Base-by-base conservation (phyloP, 2,113 vertebrate genomes). In the Seriola dumerili region DNA sequence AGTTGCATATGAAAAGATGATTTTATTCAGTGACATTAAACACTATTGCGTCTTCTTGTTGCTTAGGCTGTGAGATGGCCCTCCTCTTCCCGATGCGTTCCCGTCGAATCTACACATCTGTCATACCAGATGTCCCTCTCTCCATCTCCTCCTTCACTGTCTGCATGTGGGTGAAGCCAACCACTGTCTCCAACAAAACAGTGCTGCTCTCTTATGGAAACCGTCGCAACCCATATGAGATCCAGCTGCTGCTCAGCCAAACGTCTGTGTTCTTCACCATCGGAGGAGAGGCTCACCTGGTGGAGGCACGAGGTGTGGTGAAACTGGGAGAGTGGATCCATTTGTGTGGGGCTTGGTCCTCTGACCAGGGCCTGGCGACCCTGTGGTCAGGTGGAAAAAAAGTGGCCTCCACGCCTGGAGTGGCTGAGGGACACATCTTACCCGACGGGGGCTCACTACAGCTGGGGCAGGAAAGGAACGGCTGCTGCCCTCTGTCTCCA, bases 71-170 rank as follows among this genome's bases (percentile, higher is more conserved):
- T 80, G 97, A 99, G 81, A 96, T 94, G 16, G 97, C 96, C 0
- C 91, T 99, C 44, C 94, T 99, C 76, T 99, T 98, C 89, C 98
- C 98, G 14, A 97, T 98, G 97, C 96, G 97, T 25, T 99, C 98
- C 0, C 95, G 94, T 61, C 96, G 96, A 87, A 98, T 97, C 79
- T 97, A 96, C 76, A 96, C 96, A 50, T 95, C 96, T 0, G 94
- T 99, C 46, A 92, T 95, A 21, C 96, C 97, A 0, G 90, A 93
- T 0, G 85, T 71, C 8, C 91, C 90, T 0, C 95, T 97, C 93
- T 77, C 77, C 29, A 88, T 97, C 23, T 79, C 59, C 29, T 91
- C 96, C 76, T 97, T 99, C 50, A 99, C 96, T 0, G 90, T 95
- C 69, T 99, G 98, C 80, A 82, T 97, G 81, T 99, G 98, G 98